These are phyloP conservation scores for Xestia sexstrigata DNA, from an alignment of 2,888 invertebrate species.

Conservation along the genomic window DNA sequence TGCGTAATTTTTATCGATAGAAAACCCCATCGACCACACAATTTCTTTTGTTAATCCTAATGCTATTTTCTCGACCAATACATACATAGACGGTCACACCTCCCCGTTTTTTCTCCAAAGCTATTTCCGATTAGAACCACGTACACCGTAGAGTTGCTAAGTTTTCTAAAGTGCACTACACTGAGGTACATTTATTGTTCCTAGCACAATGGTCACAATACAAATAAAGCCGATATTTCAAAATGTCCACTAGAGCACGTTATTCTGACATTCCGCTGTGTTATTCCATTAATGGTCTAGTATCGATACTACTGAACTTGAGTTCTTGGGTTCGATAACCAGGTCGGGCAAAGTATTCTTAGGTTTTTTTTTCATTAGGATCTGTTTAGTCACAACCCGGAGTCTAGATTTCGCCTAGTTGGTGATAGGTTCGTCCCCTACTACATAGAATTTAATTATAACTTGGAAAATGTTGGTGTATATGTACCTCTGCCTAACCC, in stretches of 20 bases:
- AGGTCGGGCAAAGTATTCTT: neutral
- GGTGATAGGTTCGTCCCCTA: neutral
- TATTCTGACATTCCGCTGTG: slow-evolving; percentile 7
- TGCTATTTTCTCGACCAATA: neutral
- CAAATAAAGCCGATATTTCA: slow-evolving; percentile 30
- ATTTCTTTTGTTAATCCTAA: neutral
- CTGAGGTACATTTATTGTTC: slow-evolving; percentile 39
- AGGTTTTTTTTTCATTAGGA: neutral
- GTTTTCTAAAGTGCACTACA: slow-evolving; percentile 53
- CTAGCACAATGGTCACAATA: slow-evolving; percentile 32
- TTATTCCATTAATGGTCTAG: neutral
- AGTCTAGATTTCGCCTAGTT: neutral
- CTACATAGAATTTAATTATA: neutral
- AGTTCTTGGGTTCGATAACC: neutral
- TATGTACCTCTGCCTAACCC: neutral
- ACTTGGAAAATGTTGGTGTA: neutral
- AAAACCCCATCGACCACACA: neutral
- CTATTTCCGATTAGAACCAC: slow-evolving; percentile 47
- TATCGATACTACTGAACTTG: neutral
- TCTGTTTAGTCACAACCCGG: neutral
- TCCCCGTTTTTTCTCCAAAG: slow-evolving; percentile 4
- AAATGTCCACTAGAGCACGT: slow-evolving; percentile 13
- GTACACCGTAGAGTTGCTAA: slow-evolving; percentile 34
- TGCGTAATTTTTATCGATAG: neutral
- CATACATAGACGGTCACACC: neutral